Evolutionary conservation across 37 sponge, comb jelly and placozoan species (phyloP).

Genomic region (Bolinopsis microptera): DNA sequence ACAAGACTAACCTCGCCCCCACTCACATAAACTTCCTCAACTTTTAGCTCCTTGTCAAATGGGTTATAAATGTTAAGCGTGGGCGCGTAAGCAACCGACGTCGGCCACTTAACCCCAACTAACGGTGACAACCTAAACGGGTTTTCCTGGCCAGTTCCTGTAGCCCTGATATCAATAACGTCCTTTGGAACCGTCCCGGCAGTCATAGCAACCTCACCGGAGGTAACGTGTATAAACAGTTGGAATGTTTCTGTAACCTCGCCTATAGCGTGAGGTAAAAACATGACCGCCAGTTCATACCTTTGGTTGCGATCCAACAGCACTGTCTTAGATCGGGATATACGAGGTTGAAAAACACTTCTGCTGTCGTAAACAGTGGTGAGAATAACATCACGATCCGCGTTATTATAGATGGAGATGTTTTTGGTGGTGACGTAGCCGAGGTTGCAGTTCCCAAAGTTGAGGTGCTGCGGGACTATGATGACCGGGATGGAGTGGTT

Average conservation of each 20-base stretch:
- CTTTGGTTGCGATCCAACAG: background rate
- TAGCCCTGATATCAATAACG: background rate
- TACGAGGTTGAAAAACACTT: slow-evolving; percentile 1
- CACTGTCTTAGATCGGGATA: background rate
- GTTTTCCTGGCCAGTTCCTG: slow-evolving; percentile 25
- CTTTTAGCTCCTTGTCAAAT: background rate
- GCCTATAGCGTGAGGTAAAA: background rate
- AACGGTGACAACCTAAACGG: slow-evolving; percentile 9
- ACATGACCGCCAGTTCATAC: slow-evolving; percentile 47
- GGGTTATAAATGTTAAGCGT: slow-evolving; percentile 38
- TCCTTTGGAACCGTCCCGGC: background rate
- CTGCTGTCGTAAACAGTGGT: slow-evolving; percentile 10
- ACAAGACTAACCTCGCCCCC: slow-evolving; percentile 18
- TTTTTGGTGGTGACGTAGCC: slow-evolving; percentile 27
- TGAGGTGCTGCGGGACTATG: slow-evolving; percentile 13
- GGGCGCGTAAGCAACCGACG: background rate
- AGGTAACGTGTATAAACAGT: background rate
- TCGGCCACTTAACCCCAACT: slow-evolving; percentile 31
- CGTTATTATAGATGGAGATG: slow-evolving; percentile 62
- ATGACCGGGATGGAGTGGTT: background rate
- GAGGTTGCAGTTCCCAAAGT: slow-evolving; percentile 5
- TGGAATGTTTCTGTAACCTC: slow-evolving; percentile 14
- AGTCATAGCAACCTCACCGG: background rate
- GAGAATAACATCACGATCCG: background rate
- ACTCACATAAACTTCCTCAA: slow-evolving; percentile 33